A percentile compares a stretch with the other conserved stretches of the same genome.
These are phyloP conservation scores for Hymenochirus boettgeri DNA, from an alignment of 2,113 vertebrate species.

Conservation along the genomic window DNA sequence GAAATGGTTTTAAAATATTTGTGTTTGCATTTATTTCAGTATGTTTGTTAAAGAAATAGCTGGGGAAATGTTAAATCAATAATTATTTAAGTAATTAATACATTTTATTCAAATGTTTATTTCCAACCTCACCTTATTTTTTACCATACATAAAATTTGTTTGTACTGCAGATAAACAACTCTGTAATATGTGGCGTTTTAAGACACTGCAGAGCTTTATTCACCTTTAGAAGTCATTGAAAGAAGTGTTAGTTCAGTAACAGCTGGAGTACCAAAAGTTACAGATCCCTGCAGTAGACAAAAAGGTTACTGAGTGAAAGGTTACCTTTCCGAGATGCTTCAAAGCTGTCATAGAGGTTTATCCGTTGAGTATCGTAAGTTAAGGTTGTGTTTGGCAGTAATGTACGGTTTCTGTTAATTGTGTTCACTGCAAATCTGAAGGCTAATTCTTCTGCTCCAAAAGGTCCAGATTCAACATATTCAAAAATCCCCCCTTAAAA, in stretches of 20 bases:
- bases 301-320: not conserved
- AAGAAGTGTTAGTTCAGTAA: not conserved
- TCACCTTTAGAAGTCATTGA: not conserved
- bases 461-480: constrained; percentile 90
- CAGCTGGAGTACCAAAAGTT: not conserved
- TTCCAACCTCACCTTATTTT: too few relatives aligned
- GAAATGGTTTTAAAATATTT: too few relatives aligned
- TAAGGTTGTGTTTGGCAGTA: constrained; percentile 95
- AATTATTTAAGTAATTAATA: too few relatives aligned
- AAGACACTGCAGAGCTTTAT: not conserved
- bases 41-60: too few relatives aligned
- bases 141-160: too few relatives aligned
- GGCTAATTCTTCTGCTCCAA: constrained; percentile 94
- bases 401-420: constrained; percentile 97
- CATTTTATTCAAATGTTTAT: too few relatives aligned
- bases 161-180: too few relatives aligned
- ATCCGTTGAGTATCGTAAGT: constrained; percentile 98
- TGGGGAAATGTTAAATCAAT: too few relatives aligned
- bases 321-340: constrained; percentile 97
- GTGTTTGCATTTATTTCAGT: too few relatives aligned
- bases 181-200: not conserved
- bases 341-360: constrained; percentile 98
- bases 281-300: constrained; percentile 7
- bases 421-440: constrained; percentile 99
- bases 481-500: constrained; percentile 93